Conservation (phyloP, 2,113 vertebrate genomes). For the Crypturellus undulatus region DNA sequence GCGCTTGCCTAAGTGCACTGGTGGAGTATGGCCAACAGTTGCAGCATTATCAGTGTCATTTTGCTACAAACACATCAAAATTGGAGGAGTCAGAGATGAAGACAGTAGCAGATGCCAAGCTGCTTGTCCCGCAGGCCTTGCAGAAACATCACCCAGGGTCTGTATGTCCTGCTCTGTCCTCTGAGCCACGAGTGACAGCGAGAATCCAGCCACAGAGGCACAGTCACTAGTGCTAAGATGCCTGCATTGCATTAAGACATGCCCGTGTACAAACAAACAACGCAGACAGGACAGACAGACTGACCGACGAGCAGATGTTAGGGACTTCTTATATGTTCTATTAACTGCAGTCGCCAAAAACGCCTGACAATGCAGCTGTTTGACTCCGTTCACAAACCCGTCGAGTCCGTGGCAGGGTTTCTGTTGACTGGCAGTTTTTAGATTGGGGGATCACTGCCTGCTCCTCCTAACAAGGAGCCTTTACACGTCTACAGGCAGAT, state of each 20-base stretch:
- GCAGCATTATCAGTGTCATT: neutral
- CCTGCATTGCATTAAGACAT: neutral
- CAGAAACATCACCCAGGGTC: neutral
- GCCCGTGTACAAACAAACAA: neutral
- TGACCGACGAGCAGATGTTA: neutral
- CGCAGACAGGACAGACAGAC: neutral
- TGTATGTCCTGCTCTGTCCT: neutral
- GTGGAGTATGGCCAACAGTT: neutral
- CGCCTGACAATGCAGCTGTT: neutral
- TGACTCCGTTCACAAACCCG: neutral
- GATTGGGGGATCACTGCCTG: neutral
- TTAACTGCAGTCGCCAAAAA: neutral
- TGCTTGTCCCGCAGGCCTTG: neutral
- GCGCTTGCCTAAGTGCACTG: neutral
- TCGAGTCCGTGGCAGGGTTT: neutral
- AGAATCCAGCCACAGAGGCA: neutral
- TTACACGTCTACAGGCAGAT: neutral
- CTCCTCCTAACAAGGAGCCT: neutral
- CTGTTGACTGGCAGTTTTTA: neutral
- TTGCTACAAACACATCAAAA: slow-evolving; percentile 1
- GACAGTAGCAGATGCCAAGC: neutral
- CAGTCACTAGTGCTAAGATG: neutral
- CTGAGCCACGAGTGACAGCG: neutral
- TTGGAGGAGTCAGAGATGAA: neutral
- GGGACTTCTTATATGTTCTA: neutral